A percentile compares a stretch with the other conserved stretches of the same genome.
phyloP scores from a whole-genome alignment of 1,140 invertebrate genomes.

The Phymorhynchus buccinoides region DNA sequence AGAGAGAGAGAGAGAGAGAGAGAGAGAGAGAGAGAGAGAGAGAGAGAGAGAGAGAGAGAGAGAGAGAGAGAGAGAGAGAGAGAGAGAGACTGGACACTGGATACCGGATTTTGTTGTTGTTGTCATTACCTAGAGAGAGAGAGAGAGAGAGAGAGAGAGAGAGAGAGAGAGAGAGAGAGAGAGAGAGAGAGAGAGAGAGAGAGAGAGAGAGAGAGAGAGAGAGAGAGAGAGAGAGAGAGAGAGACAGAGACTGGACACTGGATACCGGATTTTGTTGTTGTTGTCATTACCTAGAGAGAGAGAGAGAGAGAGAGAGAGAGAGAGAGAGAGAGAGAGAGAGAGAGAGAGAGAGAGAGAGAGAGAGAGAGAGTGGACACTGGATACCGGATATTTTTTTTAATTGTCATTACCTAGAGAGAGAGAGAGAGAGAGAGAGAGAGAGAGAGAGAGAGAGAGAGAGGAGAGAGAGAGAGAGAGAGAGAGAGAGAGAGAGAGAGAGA shows the following conservation, averaged over 20 bases:
- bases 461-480: conserved; percentile 6
- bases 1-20: too few species aligned
- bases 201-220: neutral
- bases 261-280: too few species aligned
- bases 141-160: conserved; percentile 7
- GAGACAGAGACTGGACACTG: too few species aligned
- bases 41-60: neutral
- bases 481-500: neutral
- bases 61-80: neutral
- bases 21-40: neutral
- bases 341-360: neutral
- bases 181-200: neutral
- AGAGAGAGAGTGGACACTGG: too few species aligned
- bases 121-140: too few species aligned
- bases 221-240: neutral
- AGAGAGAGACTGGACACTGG: too few species aligned
- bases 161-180: neutral
- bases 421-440: neutral
- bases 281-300: too few species aligned
- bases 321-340: neutral
- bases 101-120: too few species aligned
- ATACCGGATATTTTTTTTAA: too few species aligned
- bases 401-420: too few species aligned
- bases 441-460: neutral
- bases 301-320: conserved; percentile 15